These are phyloP conservation scores for Scelioninae gen. 1 DNA, from an alignment of 2,888 invertebrate species.

Conservation along the genomic window DNA sequence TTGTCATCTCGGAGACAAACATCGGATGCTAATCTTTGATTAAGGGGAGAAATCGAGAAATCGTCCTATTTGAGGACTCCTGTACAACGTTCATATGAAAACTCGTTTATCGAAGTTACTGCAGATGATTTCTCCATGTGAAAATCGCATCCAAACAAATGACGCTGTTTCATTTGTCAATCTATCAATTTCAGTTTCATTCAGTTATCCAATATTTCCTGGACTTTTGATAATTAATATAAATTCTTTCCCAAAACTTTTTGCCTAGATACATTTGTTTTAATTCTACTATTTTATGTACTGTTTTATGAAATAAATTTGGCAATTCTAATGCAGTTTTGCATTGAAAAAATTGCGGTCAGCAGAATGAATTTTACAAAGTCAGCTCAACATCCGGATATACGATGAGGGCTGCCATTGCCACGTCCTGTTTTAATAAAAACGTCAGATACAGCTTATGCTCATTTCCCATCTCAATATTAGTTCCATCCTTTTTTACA, in stretches of 20 bases:
- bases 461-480: conserved; percentile 26
- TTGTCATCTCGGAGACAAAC: conserved; percentile 43
- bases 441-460: conserved; percentile 58
- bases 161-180: conserved; percentile 20
- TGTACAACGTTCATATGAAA: conserved; percentile 39
- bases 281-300: too few species aligned
- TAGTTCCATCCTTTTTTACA: background rate
- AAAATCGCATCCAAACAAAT: conserved; percentile 30
- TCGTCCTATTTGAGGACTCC: conserved; percentile 63
- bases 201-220: conserved; percentile 3
- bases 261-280: too few species aligned
- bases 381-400: conserved; percentile 67
- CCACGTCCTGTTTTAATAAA: conserved; percentile 73
- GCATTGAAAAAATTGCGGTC: conserved; percentile 23
- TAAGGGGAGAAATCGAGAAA: conserved; percentile 69
- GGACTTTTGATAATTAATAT: background rate
- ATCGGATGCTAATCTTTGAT: conserved; percentile 64
- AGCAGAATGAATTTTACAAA: conserved; percentile 65
- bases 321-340: conserved; percentile 24
- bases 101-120: conserved; percentile 51
- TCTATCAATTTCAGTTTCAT: conserved; percentile 30
- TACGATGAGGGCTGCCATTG: conserved; percentile 60
- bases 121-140: conserved; percentile 51
- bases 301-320: conserved; percentile 25
- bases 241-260: too few species aligned